Evolutionary conservation across 2,888 invertebrate species (phyloP).

Genomic region (Periphyllus acericola): DNA sequence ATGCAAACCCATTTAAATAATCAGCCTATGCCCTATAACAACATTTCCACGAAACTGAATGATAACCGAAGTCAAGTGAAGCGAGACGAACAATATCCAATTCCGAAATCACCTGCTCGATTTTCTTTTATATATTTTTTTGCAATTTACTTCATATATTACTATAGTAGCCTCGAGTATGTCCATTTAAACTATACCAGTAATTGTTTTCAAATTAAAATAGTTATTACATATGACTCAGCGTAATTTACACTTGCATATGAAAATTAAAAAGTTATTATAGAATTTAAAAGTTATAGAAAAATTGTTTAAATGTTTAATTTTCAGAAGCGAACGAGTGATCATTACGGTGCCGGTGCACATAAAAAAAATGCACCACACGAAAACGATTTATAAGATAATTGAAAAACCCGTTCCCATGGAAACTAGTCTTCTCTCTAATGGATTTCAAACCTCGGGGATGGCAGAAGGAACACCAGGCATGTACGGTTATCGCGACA

Average conservation of each 20-base stretch:
- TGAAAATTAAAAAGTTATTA: background rate
- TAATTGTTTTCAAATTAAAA: background rate
- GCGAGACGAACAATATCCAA: background rate
- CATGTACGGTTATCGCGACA: no score
- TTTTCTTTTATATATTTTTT: background rate
- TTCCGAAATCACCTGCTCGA: background rate
- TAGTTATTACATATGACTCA: background rate
- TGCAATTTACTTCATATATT: background rate
- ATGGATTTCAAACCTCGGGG: no score
- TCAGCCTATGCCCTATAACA: background rate
- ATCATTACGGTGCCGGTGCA: constrained; percentile 76
- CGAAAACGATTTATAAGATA: constrained; percentile 78
- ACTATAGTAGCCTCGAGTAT: background rate
- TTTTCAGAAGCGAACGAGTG: constrained; percentile 73
- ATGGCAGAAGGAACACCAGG: no score
- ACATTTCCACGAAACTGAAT: background rate
- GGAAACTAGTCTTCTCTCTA: no score
- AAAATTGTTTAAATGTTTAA: background rate
- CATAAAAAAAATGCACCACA: constrained; percentile 77
- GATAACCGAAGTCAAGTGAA: background rate
- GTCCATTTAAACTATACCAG: background rate
- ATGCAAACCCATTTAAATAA: background rate
- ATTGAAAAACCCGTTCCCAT: constrained; percentile 66
- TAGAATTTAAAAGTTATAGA: background rate
- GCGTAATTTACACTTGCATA: background rate